A percentile compares a stretch with the other conserved stretches of the same genome.
Evolutionary conservation across 2,797 vertebrate genomes (phyloP).

Genomic region (Gorsachius magnificus): DNA sequence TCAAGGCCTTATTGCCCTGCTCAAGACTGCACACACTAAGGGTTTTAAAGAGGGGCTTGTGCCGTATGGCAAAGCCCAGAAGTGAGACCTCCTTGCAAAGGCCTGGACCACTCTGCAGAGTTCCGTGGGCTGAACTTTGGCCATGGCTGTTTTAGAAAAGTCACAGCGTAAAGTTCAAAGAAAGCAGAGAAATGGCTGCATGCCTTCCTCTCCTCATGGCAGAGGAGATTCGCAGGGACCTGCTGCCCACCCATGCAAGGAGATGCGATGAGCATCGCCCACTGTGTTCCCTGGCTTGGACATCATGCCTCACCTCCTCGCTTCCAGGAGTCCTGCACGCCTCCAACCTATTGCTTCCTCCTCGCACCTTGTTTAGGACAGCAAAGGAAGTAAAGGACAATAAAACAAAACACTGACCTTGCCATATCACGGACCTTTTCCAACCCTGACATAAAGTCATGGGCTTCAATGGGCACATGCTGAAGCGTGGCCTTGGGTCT

Average conservation of each 20-base stretch:
- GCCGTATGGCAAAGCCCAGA: neutral
- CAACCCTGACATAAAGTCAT: neutral
- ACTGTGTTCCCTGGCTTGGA: neutral
- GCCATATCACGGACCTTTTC: neutral
- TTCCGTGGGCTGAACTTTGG: neutral
- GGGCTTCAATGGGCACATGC: neutral
- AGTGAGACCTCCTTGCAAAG: neutral
- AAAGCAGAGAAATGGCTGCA: neutral
- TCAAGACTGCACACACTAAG: neutral
- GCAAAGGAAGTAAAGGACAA: neutral
- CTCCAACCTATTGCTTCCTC: neutral
- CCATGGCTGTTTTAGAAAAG: neutral
- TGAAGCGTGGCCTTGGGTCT: neutral
- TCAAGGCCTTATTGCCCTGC: neutral
- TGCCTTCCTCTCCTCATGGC: neutral
- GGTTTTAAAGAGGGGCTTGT: neutral
- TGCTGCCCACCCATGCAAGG: neutral
- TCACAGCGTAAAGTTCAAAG: neutral
- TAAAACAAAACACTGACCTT: neutral
- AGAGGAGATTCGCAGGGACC: neutral
- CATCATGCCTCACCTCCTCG: fast-evolving
- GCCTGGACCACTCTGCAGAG: neutral
- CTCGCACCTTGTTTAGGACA: neutral
- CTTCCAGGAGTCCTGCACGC: neutral
- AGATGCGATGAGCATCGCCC: neutral